These are phyloP conservation scores for Phylloscopus trochilus DNA, from an alignment of 2,113 vertebrate species.

Conservation along the genomic window DNA sequence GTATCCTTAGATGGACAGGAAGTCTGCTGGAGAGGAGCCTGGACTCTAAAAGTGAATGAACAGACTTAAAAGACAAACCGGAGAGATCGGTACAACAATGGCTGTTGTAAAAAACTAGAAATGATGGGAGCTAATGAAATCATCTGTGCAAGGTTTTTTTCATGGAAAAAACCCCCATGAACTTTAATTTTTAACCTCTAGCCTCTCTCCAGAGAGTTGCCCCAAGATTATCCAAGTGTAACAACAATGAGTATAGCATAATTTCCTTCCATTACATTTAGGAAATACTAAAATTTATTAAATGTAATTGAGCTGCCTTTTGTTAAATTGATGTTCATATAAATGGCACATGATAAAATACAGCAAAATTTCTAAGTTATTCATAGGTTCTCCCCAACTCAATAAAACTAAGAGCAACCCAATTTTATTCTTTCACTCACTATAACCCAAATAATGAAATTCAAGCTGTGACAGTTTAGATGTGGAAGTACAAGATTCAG, in stretches of 20 bases:
- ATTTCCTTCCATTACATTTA: not conserved
- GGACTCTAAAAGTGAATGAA: not conserved
- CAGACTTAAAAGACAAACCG: not conserved
- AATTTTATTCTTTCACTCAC: not conserved
- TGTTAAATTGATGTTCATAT: not conserved
- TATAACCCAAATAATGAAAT: not conserved
- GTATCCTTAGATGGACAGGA: not conserved
- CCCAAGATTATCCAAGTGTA: not conserved
- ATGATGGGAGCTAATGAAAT: not conserved
- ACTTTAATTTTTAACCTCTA: not conserved
- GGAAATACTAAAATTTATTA: not conserved
- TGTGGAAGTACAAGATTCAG: not conserved
- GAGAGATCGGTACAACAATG: not conserved
- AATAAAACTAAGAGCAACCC: not conserved
- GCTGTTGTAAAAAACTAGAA: not conserved
- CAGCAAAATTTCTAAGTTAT: not conserved
- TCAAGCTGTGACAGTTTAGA: not conserved
- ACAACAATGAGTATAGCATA: not conserved
- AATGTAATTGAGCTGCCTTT: not conserved
- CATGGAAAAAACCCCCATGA: not conserved
- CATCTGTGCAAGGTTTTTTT: not conserved
- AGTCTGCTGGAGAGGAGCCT: not conserved
- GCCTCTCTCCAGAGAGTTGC: not conserved
- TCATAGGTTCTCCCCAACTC: not conserved
- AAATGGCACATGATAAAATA: not conserved